Evolutionary conservation across 2,797 vertebrate genomes (phyloP).

Genomic region (Mus minutoides): DNA sequence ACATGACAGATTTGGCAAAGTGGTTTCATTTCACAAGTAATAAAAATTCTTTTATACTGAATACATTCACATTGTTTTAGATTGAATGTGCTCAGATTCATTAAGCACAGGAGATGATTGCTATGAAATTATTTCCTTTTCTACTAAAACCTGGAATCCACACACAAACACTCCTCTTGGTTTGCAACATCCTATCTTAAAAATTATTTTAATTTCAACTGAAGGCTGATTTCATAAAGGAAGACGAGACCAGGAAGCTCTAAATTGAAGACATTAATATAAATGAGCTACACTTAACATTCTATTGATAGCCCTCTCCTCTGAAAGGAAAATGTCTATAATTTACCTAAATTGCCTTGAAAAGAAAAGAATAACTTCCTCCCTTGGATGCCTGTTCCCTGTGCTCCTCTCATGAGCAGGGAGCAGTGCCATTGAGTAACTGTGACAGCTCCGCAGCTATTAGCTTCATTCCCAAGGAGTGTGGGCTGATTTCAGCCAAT

Average conservation of each 20-base stretch:
- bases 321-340: conserved; percentile 72
- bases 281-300: conserved; percentile 68
- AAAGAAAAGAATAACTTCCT: conserved; percentile 69
- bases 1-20: conserved; percentile 54
- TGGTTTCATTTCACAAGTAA: conserved; percentile 51
- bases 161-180: conserved; percentile 58
- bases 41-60: conserved; percentile 51
- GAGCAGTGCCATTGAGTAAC: conserved; percentile 43
- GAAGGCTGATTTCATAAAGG: conserved; percentile 60
- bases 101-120: conserved; percentile 60
- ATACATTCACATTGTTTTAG: conserved; percentile 28
- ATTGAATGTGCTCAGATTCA: conserved; percentile 22
- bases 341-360: conserved; percentile 76
- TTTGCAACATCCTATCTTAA: conserved; percentile 49
- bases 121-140: conserved; percentile 63
- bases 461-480: conserved; percentile 63
- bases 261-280: conserved; percentile 67
- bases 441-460: conserved; percentile 38
- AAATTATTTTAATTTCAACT: conserved; percentile 71
- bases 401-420: conserved; percentile 66
- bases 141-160: conserved; percentile 59
- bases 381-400: conserved; percentile 56
- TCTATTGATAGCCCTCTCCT: conserved; percentile 53
- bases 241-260: conserved; percentile 61
- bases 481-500: conserved; percentile 44